Conservation (phyloP, 2,797 vertebrate genomes). For the Tenualosa thibaudeaui region DNA sequence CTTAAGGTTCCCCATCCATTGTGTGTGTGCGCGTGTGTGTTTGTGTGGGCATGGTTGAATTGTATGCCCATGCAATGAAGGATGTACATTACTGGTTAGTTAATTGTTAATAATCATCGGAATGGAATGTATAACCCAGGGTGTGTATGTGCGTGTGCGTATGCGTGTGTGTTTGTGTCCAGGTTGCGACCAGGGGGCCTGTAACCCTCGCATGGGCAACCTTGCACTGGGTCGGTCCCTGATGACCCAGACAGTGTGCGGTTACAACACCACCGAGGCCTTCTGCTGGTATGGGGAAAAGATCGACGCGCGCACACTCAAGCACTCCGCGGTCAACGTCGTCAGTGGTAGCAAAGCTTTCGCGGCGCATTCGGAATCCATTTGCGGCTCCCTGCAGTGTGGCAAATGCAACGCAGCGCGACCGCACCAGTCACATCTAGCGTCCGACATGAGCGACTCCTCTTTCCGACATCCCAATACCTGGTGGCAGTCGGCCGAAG, state of each 20-base stretch:
- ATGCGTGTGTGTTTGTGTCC: constrained; percentile 58
- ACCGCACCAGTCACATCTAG: constrained; percentile 78
- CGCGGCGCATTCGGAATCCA: constrained; percentile 51
- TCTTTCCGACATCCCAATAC: constrained; percentile 89
- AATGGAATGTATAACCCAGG: neutral
- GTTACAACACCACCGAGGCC: constrained; percentile 76
- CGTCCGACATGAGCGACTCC: constrained; percentile 91
- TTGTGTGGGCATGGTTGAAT: neutral
- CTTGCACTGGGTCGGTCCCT: constrained; percentile 85
- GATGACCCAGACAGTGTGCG: constrained; percentile 84
- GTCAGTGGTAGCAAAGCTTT: constrained; percentile 28
- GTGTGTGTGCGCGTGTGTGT: neutral
- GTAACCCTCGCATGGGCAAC: constrained; percentile 96
- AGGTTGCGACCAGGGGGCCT: constrained; percentile 86
- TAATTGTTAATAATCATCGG: neutral
- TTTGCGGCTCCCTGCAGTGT: constrained; percentile 73
- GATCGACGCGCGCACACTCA: constrained; percentile 45
- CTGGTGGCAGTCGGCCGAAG: constrained; percentile 93
- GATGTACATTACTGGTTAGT: neutral
- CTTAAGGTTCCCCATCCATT: neutral
- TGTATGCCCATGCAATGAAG: neutral
- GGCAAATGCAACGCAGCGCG: constrained; percentile 81
- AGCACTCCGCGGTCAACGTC: neutral
- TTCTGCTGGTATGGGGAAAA: constrained; percentile 81
- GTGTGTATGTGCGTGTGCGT: neutral